Conservation (phyloP, 2,113 vertebrate genomes). For the Brachypodius melanocephalos region DNA sequence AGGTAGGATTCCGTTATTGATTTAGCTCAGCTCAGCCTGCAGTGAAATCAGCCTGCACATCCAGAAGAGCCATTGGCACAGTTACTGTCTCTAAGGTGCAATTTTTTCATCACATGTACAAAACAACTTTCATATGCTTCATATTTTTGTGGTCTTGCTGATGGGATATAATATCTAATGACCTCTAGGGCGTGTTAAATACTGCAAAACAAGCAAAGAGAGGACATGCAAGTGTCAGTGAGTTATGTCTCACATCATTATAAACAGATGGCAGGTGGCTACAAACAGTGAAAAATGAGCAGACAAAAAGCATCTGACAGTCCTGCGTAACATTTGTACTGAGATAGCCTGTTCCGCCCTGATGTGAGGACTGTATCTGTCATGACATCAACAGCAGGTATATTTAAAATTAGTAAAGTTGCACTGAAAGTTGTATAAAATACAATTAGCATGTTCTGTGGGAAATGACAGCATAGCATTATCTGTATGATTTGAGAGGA, state of each 20-base stretch:
- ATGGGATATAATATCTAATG: neutral
- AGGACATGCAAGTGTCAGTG: neutral
- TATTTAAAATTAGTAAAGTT: neutral
- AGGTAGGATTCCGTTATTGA: neutral
- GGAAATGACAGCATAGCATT: conserved; percentile 3
- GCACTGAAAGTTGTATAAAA: neutral
- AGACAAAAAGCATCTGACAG: neutral
- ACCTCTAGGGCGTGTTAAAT: neutral
- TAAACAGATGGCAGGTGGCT: neutral
- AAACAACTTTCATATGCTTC: neutral
- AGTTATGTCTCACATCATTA: neutral
- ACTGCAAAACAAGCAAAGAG: neutral
- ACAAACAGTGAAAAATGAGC: neutral
- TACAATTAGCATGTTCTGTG: neutral
- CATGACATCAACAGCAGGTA: neutral
- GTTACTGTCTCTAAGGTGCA: neutral
- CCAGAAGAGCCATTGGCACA: neutral
- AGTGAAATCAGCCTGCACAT: neutral
- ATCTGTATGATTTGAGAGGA: neutral
- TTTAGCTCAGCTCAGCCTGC: neutral
- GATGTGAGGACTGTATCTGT: neutral
- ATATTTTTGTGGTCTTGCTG: neutral
- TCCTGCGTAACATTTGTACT: neutral
- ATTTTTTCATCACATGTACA: neutral
- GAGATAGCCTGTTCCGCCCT: neutral